phyloP scores from a whole-genome alignment of 2,888 invertebrate species.

The Allolobophora icterica region DNA sequence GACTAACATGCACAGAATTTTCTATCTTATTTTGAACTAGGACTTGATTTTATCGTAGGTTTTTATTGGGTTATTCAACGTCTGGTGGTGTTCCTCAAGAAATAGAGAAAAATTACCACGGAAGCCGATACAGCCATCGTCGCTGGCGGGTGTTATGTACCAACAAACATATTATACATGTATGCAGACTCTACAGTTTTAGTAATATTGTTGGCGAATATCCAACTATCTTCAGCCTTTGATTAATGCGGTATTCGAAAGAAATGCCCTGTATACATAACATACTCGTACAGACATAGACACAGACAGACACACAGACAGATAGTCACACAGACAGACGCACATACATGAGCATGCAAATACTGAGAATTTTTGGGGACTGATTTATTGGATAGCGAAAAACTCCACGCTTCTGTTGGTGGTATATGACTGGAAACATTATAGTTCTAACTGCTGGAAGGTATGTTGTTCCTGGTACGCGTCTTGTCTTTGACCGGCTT shows the following conservation, averaged over 20 bases:
- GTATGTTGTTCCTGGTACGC: not conserved
- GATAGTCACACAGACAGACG: too few species aligned
- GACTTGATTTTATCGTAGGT: not conserved
- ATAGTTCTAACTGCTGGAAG: not conserved
- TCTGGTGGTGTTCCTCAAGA: too few species aligned
- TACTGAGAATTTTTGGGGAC: not conserved
- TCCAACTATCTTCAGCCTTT: not conserved
- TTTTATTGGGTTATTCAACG: too few species aligned
- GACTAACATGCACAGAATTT: too few species aligned
- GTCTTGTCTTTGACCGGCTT: too few species aligned
- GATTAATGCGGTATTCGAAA: not conserved
- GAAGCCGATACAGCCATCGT: too few species aligned
- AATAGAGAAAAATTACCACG: too few species aligned
- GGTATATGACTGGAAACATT: not conserved
- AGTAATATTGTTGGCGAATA: not conserved
- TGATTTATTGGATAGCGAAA: not conserved
- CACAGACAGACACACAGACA: not conserved
- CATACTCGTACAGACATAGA: not conserved
- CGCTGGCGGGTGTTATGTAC: too few species aligned
- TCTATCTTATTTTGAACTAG: not conserved
- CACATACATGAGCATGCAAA: not conserved
- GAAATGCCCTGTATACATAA: not conserved
- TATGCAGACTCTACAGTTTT: not conserved
- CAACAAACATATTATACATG: too few species aligned
- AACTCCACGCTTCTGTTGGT: not conserved